Conservation (phyloP, 2,797 vertebrate genomes). For the Liparis tanakae region DNA sequence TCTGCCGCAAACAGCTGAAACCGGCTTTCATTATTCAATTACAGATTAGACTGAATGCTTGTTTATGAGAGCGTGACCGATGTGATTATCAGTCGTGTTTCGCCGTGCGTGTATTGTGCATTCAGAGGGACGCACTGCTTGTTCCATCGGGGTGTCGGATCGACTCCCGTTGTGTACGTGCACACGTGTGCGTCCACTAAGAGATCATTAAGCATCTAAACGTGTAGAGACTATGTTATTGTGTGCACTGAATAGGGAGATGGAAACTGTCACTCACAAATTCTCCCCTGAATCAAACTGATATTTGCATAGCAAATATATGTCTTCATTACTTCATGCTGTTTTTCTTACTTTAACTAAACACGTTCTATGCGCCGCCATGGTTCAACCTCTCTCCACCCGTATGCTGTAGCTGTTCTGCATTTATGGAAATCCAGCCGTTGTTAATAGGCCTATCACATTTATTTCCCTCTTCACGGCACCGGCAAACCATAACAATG, state of each 20-base stretch:
- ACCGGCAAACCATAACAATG: neutral
- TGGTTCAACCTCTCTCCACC: conserved; percentile 16
- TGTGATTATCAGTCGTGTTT: conserved; percentile 41
- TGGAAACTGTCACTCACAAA: conserved; percentile 54
- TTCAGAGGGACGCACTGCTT: conserved; percentile 13
- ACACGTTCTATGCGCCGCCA: conserved; percentile 14
- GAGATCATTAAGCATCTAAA: conserved; percentile 28
- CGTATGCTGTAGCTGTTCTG: neutral
- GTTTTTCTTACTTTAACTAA: conserved; percentile 31
- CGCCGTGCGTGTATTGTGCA: conserved; percentile 12
- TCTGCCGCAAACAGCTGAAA: conserved; percentile 55
- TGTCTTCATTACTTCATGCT: conserved; percentile 42
- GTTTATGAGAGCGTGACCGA: conserved; percentile 43
- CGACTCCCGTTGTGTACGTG: conserved; percentile 10
- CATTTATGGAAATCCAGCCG: conserved; percentile 12
- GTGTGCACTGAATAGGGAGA: conserved; percentile 20
- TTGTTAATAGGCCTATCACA: conserved; percentile 31
- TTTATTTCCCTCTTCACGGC: conserved; percentile 23
- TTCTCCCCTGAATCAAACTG: conserved; percentile 35
- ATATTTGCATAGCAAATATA: conserved; percentile 49
- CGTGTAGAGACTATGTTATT: conserved; percentile 33
- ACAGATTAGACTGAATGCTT: conserved; percentile 43
- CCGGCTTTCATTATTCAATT: conserved; percentile 60
- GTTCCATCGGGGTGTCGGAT: neutral
- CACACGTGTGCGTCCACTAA: neutral